Evolutionary conservation across 2,797 vertebrate species (phyloP).

Genomic region (Helicolenus hilgendorfi): DNA sequence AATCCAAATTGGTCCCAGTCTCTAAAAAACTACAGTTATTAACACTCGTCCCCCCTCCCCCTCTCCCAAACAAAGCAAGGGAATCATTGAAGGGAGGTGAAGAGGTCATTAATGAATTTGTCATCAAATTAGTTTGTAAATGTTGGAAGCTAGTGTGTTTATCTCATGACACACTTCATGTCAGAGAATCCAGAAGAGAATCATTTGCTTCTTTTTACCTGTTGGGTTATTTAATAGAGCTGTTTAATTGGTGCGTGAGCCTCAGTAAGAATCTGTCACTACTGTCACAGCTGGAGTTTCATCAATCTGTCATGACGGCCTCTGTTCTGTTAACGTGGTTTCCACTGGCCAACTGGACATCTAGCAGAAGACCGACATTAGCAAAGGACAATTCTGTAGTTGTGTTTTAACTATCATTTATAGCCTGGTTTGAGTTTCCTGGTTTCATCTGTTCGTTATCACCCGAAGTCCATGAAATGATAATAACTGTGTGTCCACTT

Average conservation of each 20-base stretch:
- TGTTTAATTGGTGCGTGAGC: not conserved
- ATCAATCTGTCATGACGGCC: not conserved
- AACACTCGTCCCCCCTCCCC: not conserved
- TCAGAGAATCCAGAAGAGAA: not conserved
- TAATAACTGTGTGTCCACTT: not conserved
- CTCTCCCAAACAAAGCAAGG: not conserved
- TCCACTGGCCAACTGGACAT: not conserved
- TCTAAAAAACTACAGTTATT: not conserved
- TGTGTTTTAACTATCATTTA: not conserved
- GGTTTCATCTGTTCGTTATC: not conserved
- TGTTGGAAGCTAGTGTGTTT: not conserved
- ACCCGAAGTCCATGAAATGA: not conserved
- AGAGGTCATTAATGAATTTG: not conserved
- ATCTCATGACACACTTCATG: not conserved
- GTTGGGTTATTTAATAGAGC: not conserved
- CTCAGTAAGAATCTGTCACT: no score
- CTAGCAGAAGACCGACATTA: not conserved
- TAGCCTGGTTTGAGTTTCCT: not conserved
- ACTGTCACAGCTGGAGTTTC: not conserved
- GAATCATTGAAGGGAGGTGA: not conserved
- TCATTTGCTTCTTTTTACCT: not conserved
- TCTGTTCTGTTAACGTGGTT: not conserved
- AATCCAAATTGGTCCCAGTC: conserved; percentile 13
- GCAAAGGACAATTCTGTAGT: not conserved
- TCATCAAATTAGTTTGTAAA: not conserved